phyloP scores from a whole-genome alignment of 2,113 vertebrate species.

The Oreocharis arfaki region DNA sequence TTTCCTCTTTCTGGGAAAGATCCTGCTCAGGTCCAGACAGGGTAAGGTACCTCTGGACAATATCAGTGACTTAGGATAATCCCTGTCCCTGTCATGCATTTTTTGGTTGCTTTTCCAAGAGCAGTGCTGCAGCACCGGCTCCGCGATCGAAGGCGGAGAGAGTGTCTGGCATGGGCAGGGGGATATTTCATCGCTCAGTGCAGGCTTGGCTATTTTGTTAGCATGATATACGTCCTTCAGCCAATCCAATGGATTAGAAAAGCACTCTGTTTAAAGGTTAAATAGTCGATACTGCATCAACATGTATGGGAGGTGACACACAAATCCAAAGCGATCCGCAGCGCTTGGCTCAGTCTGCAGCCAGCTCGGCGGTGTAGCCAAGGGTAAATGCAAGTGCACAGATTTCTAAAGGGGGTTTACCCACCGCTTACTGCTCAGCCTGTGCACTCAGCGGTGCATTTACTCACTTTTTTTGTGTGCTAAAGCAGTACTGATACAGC shows the following conservation, averaged over 20 bases:
- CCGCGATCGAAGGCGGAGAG: not conserved
- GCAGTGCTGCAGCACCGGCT: not conserved
- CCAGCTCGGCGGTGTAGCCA: not conserved
- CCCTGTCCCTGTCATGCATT: not conserved
- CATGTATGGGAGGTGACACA: not conserved
- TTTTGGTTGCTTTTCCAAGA: not conserved
- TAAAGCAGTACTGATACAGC: conserved; percentile 12
- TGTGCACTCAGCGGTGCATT: conserved; percentile 7
- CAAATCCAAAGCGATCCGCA: not conserved
- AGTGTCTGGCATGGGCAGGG: not conserved
- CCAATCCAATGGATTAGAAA: not conserved
- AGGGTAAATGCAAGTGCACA: not conserved
- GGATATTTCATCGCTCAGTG: not conserved
- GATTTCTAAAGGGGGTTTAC: conserved; percentile 28
- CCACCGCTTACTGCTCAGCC: conserved; percentile 18
- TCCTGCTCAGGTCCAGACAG: not conserved
- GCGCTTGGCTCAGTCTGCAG: not conserved
- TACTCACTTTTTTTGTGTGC: conserved; percentile 36
- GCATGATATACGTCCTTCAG: not conserved
- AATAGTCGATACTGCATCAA: not conserved
- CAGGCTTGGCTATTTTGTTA: not conserved
- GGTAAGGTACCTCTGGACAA: not conserved
- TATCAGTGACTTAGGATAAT: not conserved
- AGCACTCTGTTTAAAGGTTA: not conserved
- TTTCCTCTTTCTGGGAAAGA: not conserved